Evolutionary conservation across 2,888 invertebrate genomes (phyloP).

Genomic region (Schizaphis graminum): DNA sequence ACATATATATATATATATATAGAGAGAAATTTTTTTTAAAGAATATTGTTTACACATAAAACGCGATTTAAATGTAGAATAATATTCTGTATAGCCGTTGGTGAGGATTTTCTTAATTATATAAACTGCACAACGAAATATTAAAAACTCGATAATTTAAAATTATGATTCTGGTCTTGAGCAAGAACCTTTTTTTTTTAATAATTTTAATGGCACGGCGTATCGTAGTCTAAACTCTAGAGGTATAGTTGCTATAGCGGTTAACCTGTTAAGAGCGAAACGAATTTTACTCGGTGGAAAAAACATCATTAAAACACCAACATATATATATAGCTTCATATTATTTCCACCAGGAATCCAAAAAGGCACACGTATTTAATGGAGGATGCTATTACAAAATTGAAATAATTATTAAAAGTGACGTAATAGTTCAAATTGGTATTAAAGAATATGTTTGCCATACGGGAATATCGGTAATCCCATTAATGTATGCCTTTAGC

Average conservation of each 20-base stretch:
- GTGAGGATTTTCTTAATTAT: constrained; percentile 5
- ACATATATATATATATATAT: background rate
- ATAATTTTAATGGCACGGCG: background rate
- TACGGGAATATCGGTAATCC: constrained; percentile 42
- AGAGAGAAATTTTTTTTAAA: background rate
- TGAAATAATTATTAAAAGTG: constrained; percentile 36
- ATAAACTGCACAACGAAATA: background rate
- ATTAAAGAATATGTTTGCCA: constrained; percentile 42
- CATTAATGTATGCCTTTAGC: constrained; percentile 53
- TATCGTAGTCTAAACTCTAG: background rate
- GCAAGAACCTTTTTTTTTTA: background rate
- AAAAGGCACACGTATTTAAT: background rate
- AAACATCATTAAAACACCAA: constrained; percentile 12
- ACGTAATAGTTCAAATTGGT: constrained; percentile 22
- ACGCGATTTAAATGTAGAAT: background rate
- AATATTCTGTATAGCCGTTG: background rate
- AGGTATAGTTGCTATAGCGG: background rate
- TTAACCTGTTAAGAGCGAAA: background rate
- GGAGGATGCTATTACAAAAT: background rate
- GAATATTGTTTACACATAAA: background rate
- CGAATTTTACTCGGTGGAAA: background rate
- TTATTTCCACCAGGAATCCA: background rate
- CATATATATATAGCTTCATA: background rate
- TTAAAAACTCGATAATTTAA: background rate
- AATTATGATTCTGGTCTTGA: background rate